Evolutionary conservation across 2,888 invertebrate species (phyloP).

Genomic region (Brachypalpus laphriformis): DNA sequence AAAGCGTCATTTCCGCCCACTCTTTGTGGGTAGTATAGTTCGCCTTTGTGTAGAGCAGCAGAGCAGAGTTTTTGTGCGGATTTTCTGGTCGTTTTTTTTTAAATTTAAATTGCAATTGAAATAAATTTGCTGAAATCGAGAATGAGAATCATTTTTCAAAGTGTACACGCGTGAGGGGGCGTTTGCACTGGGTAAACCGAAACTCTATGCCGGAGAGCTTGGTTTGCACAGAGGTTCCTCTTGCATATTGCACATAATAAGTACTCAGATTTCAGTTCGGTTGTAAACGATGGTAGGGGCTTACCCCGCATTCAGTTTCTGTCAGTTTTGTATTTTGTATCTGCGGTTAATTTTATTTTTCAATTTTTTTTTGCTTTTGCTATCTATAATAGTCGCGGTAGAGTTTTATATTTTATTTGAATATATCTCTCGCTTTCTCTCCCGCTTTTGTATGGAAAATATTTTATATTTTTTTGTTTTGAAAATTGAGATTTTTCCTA

Average conservation of each 20-base stretch:
- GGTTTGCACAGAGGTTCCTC: constrained; percentile 11
- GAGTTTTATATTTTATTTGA: constrained; percentile 63
- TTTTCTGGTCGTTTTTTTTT: constrained; percentile 38
- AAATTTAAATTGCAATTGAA: constrained; percentile 75
- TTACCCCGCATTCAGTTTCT: constrained; percentile 7
- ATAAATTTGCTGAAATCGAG: constrained; percentile 75
- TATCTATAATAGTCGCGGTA: constrained; percentile 25
- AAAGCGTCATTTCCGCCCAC: constrained; percentile 28
- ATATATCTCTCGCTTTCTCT: background rate
- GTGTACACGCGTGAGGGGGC: constrained; percentile 69
- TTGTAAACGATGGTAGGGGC: constrained; percentile 19
- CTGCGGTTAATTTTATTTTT: constrained; percentile 63
- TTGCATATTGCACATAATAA: constrained; percentile 63
- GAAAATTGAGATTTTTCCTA: constrained; percentile 41
- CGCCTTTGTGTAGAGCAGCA: constrained; percentile 66
- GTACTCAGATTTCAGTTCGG: constrained; percentile 68
- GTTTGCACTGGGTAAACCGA: constrained; percentile 39
- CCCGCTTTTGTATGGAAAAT: constrained; percentile 12
- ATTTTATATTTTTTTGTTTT: constrained; percentile 27
- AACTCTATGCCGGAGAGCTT: constrained; percentile 7
- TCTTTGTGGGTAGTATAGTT: constrained; percentile 49
- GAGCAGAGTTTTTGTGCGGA: constrained; percentile 57
- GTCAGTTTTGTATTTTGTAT: constrained; percentile 64
- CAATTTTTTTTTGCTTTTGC: constrained; percentile 26
- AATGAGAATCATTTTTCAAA: constrained; percentile 74